Evolutionary conservation across 2,113 vertebrate genomes (phyloP).

Genomic region (Megalops atlanticus): DNA sequence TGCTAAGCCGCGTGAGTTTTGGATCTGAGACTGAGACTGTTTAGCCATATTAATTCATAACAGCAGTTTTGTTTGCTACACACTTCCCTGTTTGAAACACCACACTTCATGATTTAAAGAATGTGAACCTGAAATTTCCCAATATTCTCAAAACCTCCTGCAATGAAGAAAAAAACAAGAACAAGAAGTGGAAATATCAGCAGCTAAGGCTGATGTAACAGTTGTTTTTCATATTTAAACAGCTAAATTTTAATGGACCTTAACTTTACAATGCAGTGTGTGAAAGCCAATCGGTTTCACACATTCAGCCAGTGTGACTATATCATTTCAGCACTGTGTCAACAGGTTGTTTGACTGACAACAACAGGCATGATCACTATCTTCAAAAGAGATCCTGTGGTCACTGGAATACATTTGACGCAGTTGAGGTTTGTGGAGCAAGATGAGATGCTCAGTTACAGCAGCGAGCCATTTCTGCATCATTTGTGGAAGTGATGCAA

Average conservation of each 20-base stretch:
- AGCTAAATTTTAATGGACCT: too few relatives aligned
- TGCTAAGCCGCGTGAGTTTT: too few relatives aligned
- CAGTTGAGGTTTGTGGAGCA: background rate
- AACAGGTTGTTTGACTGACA: background rate
- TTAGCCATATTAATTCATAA: too few relatives aligned
- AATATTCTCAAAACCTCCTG: background rate
- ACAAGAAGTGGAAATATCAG: background rate
- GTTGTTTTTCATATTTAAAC: too few relatives aligned
- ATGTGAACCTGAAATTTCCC: background rate
- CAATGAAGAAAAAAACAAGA: background rate
- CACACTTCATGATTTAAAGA: background rate
- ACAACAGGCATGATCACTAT: background rate
- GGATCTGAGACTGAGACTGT: background rate
- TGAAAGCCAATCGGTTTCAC: background rate
- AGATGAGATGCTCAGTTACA: too few relatives aligned
- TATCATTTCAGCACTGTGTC: background rate
- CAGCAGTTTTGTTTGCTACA: too few relatives aligned
- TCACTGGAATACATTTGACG: constrained; percentile 2
- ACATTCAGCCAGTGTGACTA: background rate
- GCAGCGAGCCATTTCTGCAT: background rate
- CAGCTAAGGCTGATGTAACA: background rate
- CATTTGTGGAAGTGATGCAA: background rate
- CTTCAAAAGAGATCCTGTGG: background rate
- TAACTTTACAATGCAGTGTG: background rate
- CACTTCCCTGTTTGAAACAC: too few relatives aligned